A percentile compares a stretch with the other conserved stretches of the same genome.
Conservation (phyloP, 2,113 vertebrate genomes). For the Megaceryle torquata region DNA sequence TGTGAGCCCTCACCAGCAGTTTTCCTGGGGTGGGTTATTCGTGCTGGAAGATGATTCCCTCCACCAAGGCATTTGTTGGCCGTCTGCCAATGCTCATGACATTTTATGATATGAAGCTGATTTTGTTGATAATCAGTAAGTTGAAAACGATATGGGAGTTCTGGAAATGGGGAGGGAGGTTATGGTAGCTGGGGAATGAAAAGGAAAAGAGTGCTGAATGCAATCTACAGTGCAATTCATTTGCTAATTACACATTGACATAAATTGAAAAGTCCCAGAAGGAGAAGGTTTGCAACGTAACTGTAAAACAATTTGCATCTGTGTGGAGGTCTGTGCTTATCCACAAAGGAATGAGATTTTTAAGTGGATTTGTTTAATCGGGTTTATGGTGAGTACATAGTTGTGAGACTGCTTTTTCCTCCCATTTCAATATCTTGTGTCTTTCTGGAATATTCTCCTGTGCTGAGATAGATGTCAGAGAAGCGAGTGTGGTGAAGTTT, state of each 20-base stretch:
- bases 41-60: neutral
- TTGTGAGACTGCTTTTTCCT: neutral
- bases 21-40: neutral
- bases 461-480: neutral
- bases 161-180: neutral
- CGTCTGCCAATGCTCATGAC: neutral
- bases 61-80: neutral
- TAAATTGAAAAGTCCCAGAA: slow-evolving; percentile 54
- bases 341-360: slow-evolving; percentile 52
- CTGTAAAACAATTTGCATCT: slow-evolving; percentile 61
- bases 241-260: slow-evolving; percentile 58
- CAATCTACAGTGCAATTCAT: slow-evolving; percentile 46
- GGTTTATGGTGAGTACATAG: neutral
- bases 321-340: slow-evolving; percentile 49
- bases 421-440: neutral
- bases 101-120: neutral
- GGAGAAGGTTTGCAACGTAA: slow-evolving; percentile 30
- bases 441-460: slow-evolving; percentile 47
- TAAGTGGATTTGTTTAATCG: slow-evolving; percentile 61
- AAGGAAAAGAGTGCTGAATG: neutral
- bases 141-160: neutral
- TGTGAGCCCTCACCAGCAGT: rapidly evolving
- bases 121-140: neutral
- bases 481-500: neutral
- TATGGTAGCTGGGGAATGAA: neutral